phyloP scores from a whole-genome alignment of 2,113 vertebrate species.

The Epinephelus cyanopodus region DNA sequence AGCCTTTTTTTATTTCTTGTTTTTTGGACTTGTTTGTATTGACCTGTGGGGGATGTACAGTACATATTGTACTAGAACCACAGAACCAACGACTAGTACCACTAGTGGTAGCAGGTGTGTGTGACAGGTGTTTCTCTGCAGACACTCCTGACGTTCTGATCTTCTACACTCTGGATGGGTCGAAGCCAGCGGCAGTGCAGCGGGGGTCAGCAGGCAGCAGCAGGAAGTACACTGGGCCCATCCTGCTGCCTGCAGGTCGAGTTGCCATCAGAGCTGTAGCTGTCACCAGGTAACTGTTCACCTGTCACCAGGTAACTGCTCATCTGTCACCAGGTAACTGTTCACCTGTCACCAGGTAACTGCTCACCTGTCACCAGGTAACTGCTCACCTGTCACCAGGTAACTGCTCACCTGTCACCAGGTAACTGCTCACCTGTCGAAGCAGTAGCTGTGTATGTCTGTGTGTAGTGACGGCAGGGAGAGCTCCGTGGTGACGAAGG shows the following conservation, averaged over 20 bases:
- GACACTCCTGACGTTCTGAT: constrained; percentile 88
- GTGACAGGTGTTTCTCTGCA: constrained; percentile 63
- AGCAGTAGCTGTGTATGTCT: not conserved
- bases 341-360: too few relatives aligned
- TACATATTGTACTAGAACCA: too few relatives aligned
- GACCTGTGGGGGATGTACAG: not conserved
- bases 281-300: constrained; percentile 85
- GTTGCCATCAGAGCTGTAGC: constrained; percentile 90
- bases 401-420: constrained; percentile 47
- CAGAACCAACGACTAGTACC: too few relatives aligned
- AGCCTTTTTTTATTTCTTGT: not conserved
- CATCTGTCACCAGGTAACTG: too few relatives aligned
- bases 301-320: too few relatives aligned
- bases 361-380: constrained; percentile 2
- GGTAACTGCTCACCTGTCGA: not conserved
- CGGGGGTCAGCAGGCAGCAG: constrained; percentile 65
- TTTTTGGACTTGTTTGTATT: not conserved
- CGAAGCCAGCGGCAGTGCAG: constrained; percentile 82
- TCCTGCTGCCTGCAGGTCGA: constrained; percentile 89
- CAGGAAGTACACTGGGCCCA: constrained; percentile 88
- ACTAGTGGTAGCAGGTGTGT: not conserved
- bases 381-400: too few relatives aligned
- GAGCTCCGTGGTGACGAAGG: constrained; percentile 92
- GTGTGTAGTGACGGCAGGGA: constrained; percentile 89
- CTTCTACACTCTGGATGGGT: constrained; percentile 94